Base-by-base conservation (phyloP, 2,113 vertebrate species). In the Pelvicachromis taeniatus region DNA sequence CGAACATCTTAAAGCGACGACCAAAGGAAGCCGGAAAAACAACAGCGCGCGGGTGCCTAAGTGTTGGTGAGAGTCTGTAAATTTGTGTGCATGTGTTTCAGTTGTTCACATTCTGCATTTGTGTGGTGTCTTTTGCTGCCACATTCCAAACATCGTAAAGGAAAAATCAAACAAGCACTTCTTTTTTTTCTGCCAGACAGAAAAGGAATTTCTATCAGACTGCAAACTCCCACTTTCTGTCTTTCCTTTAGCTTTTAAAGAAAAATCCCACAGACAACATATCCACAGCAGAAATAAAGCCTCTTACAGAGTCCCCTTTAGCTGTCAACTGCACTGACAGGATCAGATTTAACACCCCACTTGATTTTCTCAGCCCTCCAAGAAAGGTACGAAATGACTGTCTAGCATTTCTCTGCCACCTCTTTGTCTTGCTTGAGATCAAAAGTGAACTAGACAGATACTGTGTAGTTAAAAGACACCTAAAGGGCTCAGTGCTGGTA, bases 331-430 rank as follows among this genome's bases (percentile, higher is more conserved):
- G 85, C 87, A 45, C 81, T 89, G 92, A 89, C 89, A 80, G 88
- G 94, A 92, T 94, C 91, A 93, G 86, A 88, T 93, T 94, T 90
- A 93, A 94, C 86, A 88, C 87, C 48, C 31, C 84, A 84, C 91
- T 93, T 92, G 86, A 92, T 91, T 92, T 90, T 79, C 79, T 84
- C 87, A 94, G 78, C 80, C 85, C 73, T 83, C 81, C 31, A 83
- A 83, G 86, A 89, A 89, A 92, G 84, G 88, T 91, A 68, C 85
- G 84, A 86, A 88, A 88, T 85, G 85, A 88, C 77, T 89, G 83
- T 86, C 48, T 82, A 14, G 83, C 73, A 65, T 89, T 87, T 89
- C 83, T 87, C 79, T 79, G 61, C 59, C 83, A 59, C 55, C 80
- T 7, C 53, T 90, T 93, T 92, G 88, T 91, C 87, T 92, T 38